Evolutionary conservation across 2,797 vertebrate species (phyloP), one percentile per base, ranked within the genome.

Genomic region (Anas georgica): DNA sequence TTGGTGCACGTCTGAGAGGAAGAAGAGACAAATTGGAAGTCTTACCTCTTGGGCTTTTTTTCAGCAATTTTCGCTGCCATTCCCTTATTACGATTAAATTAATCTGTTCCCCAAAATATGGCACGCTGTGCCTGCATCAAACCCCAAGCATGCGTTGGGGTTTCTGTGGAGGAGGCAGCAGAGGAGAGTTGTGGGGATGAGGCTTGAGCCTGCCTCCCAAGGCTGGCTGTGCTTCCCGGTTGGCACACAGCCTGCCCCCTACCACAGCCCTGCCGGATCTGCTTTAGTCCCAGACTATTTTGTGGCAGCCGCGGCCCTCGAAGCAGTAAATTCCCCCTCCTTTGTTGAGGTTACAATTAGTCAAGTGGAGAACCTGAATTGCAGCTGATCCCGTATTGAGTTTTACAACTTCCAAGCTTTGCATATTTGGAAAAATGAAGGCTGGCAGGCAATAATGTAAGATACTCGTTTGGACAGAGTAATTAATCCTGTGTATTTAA

Each of bases 401-500:
- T 46, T 85, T 75, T 14, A 60, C 3, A 2, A 16, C 50, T 56
- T 77, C 37, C 25, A 45, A 25, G 17, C 50, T 81, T 28, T 62
- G 69, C 55, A 26, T 41, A 46, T 7, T 63, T 77, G 31, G 43
- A 41, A 31, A 63, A 69, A 58, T 23, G 35, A 70, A 82, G 37
- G 8, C 39, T 74, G 74, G 12, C 20, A 79, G 55, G 31, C 20
- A 35, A 17, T 29, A 25, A 15, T 43, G 5, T 39, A 33, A 76
- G 25, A 50, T 12, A 22, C 9, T 26, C 17, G 22, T 82, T 31
- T 55, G 41, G 74, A 35, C 5, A 29, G 43, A 17, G 63, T 68
- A 84, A 68, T 79, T 87, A 91, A 75, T 95, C 39, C 67, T 46
- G 18, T 67, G 66, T 41, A 66, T 94, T 86, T 93, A 59, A 93